Base-by-base conservation (phyloP, 2,888 invertebrate genomes). In the Hydrotaea diabolus region DNA sequence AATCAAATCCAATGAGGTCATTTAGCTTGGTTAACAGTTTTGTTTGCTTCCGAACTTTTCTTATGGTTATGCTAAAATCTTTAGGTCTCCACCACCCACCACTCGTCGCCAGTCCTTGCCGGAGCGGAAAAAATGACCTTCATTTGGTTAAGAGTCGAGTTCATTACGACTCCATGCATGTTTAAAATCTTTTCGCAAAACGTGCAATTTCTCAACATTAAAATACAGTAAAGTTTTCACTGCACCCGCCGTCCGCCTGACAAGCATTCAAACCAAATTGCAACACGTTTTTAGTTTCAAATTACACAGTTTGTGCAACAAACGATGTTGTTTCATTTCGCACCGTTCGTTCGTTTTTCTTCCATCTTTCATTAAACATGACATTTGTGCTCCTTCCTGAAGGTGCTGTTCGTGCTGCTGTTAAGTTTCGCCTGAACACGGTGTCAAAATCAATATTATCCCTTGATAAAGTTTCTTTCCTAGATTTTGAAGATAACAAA, bases 401-500 rank as follows among this genome's bases (percentile, higher is more conserved):
- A n/a, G n/a, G 39, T 31, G 31, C 3, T 31, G 31, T 31, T 4
- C 31, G 31, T 31, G 7, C 21, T 55, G n/a, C 74, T 66, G 0
- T 55, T 26, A 9, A 55, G 17, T 57, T 73, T 13, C 64, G 13
- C 66, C 5, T 9, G 43, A 43, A 43, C 17, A 53, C 71, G 62
- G 84, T 85, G 84, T 82, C 84, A 85, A 85, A 85, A 85, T 82
- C 84, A 82, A 82, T 85, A 82, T 79, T 85, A 85, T 82, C 82
- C 84, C 73, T 82, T 82, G 84, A 73, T 85, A 82, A 85, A 85
- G 78, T 82, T 79, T 62, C 76, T 73, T 77, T 53, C 43, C 69
- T 79, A 82, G 82, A 85, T 85, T 85, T 79, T 62, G 76, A 79
- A 82, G 84, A 85, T 85, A 85, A 85, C 79, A 85, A 85, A 85